Evolutionary conservation across 2,888 invertebrate genomes (phyloP).

Genomic region (Exocentrus adspersus): DNA sequence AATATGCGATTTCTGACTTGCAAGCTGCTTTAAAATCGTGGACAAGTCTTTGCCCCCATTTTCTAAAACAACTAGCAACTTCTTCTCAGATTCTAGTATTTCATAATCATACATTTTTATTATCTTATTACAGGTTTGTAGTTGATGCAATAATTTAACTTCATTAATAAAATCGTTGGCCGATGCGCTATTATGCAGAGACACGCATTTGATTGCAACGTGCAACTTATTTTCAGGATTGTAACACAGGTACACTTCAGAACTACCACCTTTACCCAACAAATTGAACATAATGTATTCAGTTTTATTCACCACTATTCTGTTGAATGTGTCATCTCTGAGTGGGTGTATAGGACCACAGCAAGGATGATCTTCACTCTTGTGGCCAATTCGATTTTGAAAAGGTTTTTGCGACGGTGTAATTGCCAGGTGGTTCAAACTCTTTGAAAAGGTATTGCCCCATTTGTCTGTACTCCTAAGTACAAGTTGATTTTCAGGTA

Average conservation of each 20-base stretch:
- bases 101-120: conserved; percentile 88
- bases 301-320: conserved; percentile 74
- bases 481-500: not conserved
- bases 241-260: conserved; percentile 82
- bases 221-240: conserved; percentile 69
- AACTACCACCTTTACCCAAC: conserved; percentile 90
- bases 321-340: conserved; percentile 57
- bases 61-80: conserved; percentile 90
- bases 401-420: conserved; percentile 18
- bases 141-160: conserved; percentile 79
- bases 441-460: not conserved
- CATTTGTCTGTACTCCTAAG: not conserved
- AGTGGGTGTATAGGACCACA: conserved; percentile 19
- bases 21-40: conserved; percentile 72
- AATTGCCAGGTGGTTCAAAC: not conserved
- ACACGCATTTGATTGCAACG: conserved; percentile 85
- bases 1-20: conserved; percentile 64
- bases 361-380: conserved; percentile 5
- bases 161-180: conserved; percentile 89
- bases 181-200: conserved; percentile 78
- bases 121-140: conserved; percentile 85
- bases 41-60: conserved; percentile 91
- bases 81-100: conserved; percentile 70
- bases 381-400: not conserved
- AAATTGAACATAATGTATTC: conserved; percentile 79